Evolutionary conservation across 2,113 vertebrate genomes (phyloP).

Genomic region (Podocnemis expansa): DNA sequence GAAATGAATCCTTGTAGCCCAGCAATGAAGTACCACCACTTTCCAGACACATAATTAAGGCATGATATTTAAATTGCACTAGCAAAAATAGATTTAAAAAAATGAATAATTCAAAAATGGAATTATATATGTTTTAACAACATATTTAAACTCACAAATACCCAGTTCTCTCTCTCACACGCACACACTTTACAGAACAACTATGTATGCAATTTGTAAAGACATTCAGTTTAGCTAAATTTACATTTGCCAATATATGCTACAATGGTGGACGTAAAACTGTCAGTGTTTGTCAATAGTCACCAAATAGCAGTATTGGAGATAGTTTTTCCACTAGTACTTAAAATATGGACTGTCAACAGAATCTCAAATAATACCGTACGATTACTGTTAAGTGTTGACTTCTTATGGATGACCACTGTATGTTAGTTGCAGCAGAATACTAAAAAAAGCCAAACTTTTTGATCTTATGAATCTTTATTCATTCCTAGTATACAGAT

Average conservation of each 20-base stretch:
- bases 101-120: background rate
- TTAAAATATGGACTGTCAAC: background rate
- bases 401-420: background rate
- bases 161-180: too few relatives aligned
- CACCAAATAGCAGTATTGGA: background rate
- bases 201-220: background rate
- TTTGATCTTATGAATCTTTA: background rate
- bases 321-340: background rate
- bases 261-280: background rate
- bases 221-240: background rate
- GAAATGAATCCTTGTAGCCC: background rate
- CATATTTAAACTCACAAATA: background rate
- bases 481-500: background rate
- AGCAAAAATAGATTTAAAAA: background rate
- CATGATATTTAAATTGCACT: background rate
- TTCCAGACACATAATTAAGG: background rate
- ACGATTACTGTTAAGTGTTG: background rate
- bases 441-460: background rate
- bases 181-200: background rate
- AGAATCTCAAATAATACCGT: background rate
- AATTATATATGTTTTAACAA: background rate
- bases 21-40: accelerated
- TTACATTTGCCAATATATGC: background rate
- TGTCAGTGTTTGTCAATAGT: background rate
- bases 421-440: background rate